phyloP scores from a whole-genome alignment of 1,140 invertebrate species.

The Pseudomyrmex gracilis region DNA sequence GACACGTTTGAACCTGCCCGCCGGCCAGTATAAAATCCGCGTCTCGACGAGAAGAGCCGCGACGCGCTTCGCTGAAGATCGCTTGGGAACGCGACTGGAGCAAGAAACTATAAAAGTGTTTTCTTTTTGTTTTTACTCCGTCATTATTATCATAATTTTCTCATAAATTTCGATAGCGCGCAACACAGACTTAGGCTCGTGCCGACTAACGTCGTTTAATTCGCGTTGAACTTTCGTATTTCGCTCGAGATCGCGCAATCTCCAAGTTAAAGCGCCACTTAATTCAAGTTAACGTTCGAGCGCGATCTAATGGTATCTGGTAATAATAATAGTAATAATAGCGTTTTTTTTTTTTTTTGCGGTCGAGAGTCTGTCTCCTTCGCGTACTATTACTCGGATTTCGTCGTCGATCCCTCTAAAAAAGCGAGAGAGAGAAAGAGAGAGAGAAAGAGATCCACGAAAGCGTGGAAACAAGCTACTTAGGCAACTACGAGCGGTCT shows the following conservation, averaged over 20 bases:
- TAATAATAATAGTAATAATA: background rate
- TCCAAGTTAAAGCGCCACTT: background rate
- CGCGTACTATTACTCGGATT: background rate
- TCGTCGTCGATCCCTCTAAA: slow-evolving; percentile 33
- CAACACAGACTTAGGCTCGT: background rate
- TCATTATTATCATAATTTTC: background rate
- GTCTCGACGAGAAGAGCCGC: background rate
- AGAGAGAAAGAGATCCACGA: slow-evolving; percentile 78
- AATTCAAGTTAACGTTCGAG: slow-evolving; percentile 3
- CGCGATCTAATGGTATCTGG: background rate
- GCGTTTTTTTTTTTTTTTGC: background rate
- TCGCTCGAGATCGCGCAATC: background rate
- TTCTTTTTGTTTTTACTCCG: background rate
- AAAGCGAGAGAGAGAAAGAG: too few relatives aligned
- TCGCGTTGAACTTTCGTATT: background rate
- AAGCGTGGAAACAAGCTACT: slow-evolving; percentile 85
- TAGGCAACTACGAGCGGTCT: slow-evolving; percentile 78
- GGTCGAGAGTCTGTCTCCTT: background rate
- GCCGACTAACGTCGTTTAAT: too few relatives aligned
- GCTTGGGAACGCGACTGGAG: background rate
- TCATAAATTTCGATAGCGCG: background rate
- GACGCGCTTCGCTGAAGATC: slow-evolving; percentile 9
- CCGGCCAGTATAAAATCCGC: background rate
- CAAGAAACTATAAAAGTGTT: background rate
- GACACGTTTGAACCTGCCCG: background rate